Percentiles rank a stretch among this genome's conserved stretches.
Evolutionary conservation across 2,113 vertebrate species (phyloP).

Genomic region (Dipodomys merriami): DNA sequence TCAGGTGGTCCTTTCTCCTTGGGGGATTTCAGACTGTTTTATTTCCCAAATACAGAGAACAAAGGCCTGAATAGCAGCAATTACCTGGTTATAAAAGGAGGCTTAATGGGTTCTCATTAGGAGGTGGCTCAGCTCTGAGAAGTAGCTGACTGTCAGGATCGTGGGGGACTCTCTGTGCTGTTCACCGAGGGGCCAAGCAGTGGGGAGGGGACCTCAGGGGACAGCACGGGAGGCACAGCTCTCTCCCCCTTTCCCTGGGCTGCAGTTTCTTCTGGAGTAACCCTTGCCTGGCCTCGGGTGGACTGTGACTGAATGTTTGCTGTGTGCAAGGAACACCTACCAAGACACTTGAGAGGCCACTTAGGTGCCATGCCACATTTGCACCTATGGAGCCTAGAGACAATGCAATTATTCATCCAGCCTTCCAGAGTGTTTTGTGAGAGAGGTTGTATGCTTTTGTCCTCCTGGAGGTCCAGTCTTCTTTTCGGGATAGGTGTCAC

Average conservation of each 20-base stretch:
- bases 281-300: background rate
- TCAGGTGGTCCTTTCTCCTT: background rate
- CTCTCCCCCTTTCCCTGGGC: background rate
- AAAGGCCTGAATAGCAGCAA: conserved; percentile 27
- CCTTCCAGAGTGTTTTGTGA: background rate
- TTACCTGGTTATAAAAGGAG: conserved; percentile 27
- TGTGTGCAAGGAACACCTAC: background rate
- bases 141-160: background rate
- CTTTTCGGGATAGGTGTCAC: background rate
- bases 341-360: background rate
- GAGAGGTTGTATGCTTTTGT: too few relatives aligned
- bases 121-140: conserved; percentile 1
- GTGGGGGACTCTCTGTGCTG: rapidly evolving
- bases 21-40: conserved; percentile 16
- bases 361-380: too few relatives aligned
- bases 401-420: background rate
- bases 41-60: conserved; percentile 67
- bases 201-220: background rate
- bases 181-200: background rate
- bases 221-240: background rate
- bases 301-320: background rate
- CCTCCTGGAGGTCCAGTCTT: background rate
- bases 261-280: background rate
- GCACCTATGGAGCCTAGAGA: background rate
- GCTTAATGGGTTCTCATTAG: conserved; percentile 34